Conservation (phyloP, 2,888 invertebrate species). For the Pristionchus fissidentatus region DNA sequence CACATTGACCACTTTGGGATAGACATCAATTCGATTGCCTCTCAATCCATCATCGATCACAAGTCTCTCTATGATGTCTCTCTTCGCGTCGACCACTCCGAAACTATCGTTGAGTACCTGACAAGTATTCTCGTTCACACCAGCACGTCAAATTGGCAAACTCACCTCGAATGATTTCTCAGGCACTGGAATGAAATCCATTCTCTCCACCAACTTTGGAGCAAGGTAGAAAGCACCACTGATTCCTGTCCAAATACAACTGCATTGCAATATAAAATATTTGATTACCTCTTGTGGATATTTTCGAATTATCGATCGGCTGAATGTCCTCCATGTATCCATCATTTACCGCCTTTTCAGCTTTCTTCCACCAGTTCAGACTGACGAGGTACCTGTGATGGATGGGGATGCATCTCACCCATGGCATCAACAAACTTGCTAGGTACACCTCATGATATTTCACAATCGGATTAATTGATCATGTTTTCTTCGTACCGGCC, state of each 20-base stretch:
- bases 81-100: conserved; percentile 58
- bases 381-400: conserved; percentile 60
- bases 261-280: neutral
- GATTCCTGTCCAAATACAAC: neutral
- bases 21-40: conserved; percentile 60
- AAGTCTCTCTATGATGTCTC: conserved; percentile 62
- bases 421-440: too few species aligned
- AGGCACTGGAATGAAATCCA: conserved; percentile 63
- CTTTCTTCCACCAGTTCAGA: conserved; percentile 62
- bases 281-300: conserved; percentile 49
- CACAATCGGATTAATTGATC: too few species aligned
- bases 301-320: conserved; percentile 58
- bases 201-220: conserved; percentile 56
- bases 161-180: conserved; percentile 51
- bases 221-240: conserved; percentile 48
- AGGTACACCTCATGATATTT: too few species aligned
- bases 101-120: conserved; percentile 50
- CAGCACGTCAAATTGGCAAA: neutral
- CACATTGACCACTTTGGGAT: conserved; percentile 66
- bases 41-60: conserved; percentile 59
- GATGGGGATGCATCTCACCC: too few species aligned
- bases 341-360: conserved; percentile 53
- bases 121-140: neutral
- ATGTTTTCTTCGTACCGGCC: too few species aligned
- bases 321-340: conserved; percentile 57